phyloP scores from a whole-genome alignment of 2,888 invertebrate species.

The Conistra vaccinii region DNA sequence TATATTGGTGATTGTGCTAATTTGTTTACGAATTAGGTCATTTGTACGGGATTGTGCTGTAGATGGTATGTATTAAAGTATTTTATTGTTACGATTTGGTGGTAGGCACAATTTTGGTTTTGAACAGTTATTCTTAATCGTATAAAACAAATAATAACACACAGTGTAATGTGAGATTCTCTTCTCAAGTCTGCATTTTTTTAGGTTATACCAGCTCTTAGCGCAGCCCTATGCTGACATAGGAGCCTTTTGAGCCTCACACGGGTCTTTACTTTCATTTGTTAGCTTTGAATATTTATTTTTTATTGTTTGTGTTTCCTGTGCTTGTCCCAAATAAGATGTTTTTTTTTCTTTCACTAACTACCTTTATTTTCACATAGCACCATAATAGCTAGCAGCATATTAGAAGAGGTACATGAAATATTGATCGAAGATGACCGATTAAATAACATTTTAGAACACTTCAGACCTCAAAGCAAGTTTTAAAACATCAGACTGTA shows the following conservation, averaged over 20 bases:
- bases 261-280: neutral
- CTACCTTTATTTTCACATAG: neutral
- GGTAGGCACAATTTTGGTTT: neutral
- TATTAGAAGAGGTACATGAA: neutral
- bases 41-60: constrained; percentile 23
- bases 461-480: neutral
- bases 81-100: neutral
- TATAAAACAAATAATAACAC: no score
- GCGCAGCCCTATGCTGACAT: neutral
- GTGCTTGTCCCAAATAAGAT: no score
- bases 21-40: constrained; percentile 59
- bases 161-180: neutral
- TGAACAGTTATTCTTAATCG: no score
- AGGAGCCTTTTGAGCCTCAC: neutral
- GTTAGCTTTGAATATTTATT: no score
- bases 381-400: neutral
- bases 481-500: neutral
- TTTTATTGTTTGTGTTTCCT: neutral
- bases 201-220: no score
- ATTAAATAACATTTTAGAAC: no score
- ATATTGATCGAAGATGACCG: no score
- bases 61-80: neutral
- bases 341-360: neutral
- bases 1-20: constrained; percentile 62
- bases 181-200: neutral